Conservation (phyloP, 2,888 invertebrate species). For the Laspeyria flexula region DNA sequence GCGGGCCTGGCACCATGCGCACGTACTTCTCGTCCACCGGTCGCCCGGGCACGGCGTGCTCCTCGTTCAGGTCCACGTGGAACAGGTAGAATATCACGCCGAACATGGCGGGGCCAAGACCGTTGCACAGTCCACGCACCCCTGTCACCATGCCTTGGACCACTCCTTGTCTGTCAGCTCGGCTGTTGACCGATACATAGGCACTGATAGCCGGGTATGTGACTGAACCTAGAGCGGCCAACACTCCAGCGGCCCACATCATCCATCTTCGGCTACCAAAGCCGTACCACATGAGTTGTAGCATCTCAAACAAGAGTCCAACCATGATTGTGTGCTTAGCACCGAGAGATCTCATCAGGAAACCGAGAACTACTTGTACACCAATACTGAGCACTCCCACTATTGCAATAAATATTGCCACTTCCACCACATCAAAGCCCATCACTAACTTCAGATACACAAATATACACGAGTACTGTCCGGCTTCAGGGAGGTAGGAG, state of each 20-base stretch:
- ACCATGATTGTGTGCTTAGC: constrained; percentile 99
- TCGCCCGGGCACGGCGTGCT: constrained; percentile 72
- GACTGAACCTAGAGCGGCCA: constrained; percentile 98
- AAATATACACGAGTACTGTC: constrained; percentile 99
- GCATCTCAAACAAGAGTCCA: constrained; percentile 97
- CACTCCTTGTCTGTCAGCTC: constrained; percentile 98
- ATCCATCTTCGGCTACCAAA: constrained; percentile 99
- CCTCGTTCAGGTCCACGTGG: constrained; percentile 97
- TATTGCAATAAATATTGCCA: constrained; percentile 98
- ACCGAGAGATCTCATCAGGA: constrained; percentile 94
- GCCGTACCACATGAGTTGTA: constrained; percentile 99
- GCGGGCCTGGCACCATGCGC: constrained; percentile 97
- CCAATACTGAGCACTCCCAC: constrained; percentile 98
- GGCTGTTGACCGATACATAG: constrained; percentile 98
- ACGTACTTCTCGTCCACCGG: constrained; percentile 84
- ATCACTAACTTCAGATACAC: constrained; percentile 99
- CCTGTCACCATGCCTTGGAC: constrained; percentile 99
- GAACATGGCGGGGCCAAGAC: constrained; percentile 99
- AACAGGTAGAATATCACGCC: constrained; percentile 99
- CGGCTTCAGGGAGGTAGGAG: constrained; percentile 98
- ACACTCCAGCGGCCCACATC: constrained; percentile 99
- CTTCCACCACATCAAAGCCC: constrained; percentile 97
- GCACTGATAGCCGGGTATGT: constrained; percentile 99
- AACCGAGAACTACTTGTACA: constrained; percentile 95
- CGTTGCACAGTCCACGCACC: constrained; percentile 98